A percentile compares a stretch with the other conserved stretches of the same genome.
Conservation (phyloP, 2,888 invertebrate genomes). For the Orchesellides sinensis region DNA sequence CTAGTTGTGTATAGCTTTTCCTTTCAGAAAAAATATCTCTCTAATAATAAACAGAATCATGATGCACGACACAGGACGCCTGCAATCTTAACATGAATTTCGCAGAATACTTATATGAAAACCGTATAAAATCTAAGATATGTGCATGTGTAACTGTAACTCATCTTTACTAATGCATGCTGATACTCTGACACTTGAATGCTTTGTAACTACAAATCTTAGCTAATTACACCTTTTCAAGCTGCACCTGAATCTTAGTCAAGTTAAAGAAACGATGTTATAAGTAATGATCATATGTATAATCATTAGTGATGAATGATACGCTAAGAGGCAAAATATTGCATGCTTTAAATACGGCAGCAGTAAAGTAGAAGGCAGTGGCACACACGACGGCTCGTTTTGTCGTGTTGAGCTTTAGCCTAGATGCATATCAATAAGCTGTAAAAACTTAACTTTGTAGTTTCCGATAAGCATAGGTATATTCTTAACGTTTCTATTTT, state of each 20-base stretch:
- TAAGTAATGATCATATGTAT: too few species aligned
- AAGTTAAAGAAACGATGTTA: too few species aligned
- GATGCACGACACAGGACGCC: slow-evolving; percentile 48
- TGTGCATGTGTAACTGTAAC: neutral
- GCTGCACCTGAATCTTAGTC: too few species aligned
- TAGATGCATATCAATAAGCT: slow-evolving; percentile 32
- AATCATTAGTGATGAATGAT: too few species aligned
- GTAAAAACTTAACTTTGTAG: slow-evolving; percentile 7
- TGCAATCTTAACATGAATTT: neutral
- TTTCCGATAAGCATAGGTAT: slow-evolving; percentile 7
- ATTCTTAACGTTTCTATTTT: neutral
- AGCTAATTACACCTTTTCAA: too few species aligned
- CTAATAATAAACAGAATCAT: slow-evolving; percentile 28
- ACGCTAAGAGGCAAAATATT: neutral
- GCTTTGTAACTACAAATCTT: too few species aligned
- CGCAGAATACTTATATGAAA: neutral
- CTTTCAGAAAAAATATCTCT: neutral
- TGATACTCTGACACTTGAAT: too few species aligned
- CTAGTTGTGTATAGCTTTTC: neutral
- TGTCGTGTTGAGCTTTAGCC: slow-evolving; percentile 23
- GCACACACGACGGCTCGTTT: neutral
- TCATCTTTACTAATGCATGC: neutral
- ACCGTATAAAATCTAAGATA: neutral
- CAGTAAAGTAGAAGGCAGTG: slow-evolving; percentile 6
- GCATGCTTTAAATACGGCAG: slow-evolving; percentile 24